Percentiles rank a stretch among this genome's conserved stretches.
Evolutionary conservation across 1,140 invertebrate genomes (phyloP).

Genomic region (Thaumetopoea pityocampa): DNA sequence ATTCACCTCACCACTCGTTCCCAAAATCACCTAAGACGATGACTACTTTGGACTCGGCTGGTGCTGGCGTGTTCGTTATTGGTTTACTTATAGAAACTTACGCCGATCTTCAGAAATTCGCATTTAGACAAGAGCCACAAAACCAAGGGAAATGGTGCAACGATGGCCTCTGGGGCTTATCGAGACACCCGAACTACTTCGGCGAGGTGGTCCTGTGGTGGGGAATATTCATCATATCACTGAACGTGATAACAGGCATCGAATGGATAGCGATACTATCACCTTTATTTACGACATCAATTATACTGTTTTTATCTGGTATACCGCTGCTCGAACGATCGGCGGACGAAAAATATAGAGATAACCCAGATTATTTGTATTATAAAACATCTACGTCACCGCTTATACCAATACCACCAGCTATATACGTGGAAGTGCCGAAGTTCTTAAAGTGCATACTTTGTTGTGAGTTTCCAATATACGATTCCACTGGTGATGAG

Average conservation of each 20-base stretch:
- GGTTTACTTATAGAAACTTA: constrained; percentile 92
- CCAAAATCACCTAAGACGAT: constrained; percentile 87
- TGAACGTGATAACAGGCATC: constrained; percentile 87
- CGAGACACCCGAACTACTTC: constrained; percentile 96
- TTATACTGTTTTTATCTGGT: constrained; percentile 92
- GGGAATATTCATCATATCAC: constrained; percentile 93
- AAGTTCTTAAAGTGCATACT: constrained; percentile 86
- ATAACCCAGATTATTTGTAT: constrained; percentile 88
- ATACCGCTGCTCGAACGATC: constrained; percentile 90
- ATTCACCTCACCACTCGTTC: constrained; percentile 88
- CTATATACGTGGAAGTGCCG: constrained; percentile 89
- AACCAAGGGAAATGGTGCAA: constrained; percentile 95
- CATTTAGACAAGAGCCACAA: constrained; percentile 88
- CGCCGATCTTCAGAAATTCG: constrained; percentile 94
- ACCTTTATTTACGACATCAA: constrained; percentile 91
- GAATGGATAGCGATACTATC: constrained; percentile 92
- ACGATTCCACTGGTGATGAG: constrained; percentile 84
- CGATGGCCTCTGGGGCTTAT: constrained; percentile 92
- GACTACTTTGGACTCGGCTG: constrained; percentile 89
- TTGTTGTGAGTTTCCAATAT: constrained; percentile 92
- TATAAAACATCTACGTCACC: constrained; percentile 93
- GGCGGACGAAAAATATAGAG: constrained; percentile 90
- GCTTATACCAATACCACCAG: constrained; percentile 89
- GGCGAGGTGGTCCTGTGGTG: constrained; percentile 96
- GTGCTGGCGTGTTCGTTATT: constrained; percentile 87